Evolutionary conservation across 2,113 vertebrate genomes (phyloP).

Genomic region (Tragelaphus buxtoni): DNA sequence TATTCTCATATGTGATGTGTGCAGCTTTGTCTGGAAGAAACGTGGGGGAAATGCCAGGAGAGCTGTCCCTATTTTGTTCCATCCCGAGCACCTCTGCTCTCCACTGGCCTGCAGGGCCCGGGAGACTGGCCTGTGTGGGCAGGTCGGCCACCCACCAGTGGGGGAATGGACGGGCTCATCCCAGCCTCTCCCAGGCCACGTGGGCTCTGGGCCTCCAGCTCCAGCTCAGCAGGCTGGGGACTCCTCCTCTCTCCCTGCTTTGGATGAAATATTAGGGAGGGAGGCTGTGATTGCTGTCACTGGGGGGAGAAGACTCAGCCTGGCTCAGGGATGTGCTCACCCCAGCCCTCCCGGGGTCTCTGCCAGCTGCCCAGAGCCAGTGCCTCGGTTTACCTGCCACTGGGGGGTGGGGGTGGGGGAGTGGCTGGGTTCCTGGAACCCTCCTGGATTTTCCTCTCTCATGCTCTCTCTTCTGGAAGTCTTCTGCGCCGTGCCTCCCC

Average conservation of each 20-base stretch:
- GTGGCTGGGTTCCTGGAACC: neutral
- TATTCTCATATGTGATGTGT: neutral
- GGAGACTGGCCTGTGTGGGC: neutral
- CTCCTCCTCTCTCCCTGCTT: neutral
- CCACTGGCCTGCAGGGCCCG: too few species aligned
- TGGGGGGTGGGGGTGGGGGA: neutral
- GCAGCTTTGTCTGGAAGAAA: neutral
- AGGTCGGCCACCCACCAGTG: neutral
- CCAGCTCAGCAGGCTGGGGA: neutral
- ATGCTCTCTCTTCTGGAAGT: neutral
- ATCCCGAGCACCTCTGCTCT: too few species aligned
- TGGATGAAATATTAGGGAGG: neutral
- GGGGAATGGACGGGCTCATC: neutral
- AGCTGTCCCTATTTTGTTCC: fast-evolving
- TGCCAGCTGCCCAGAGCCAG: neutral
- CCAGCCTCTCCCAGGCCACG: neutral
- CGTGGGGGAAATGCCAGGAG: fast-evolving
- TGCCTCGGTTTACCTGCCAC: neutral
- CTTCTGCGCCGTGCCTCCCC: neutral
- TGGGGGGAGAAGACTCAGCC: neutral
- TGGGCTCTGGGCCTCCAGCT: neutral
- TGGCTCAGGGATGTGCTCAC: fast-evolving
- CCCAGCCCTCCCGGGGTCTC: neutral
- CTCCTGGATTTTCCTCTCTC: neutral
- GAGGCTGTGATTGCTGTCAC: neutral